Evolutionary conservation across 2,113 vertebrate species (phyloP).

Genomic region (Psilopogon haemacephalus): DNA sequence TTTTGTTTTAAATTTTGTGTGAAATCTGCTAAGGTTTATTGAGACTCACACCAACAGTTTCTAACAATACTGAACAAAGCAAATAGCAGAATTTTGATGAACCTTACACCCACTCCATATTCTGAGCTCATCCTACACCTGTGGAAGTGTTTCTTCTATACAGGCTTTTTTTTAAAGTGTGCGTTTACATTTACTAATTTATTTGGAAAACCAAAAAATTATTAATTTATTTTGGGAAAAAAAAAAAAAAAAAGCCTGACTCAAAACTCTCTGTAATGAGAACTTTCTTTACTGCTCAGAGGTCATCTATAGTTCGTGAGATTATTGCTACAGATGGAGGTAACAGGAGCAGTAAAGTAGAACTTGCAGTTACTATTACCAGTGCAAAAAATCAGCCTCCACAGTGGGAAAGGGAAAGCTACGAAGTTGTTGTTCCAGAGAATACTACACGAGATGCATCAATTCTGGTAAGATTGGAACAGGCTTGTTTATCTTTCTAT

Average conservation of each 20-base stretch:
- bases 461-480: slow-evolving; percentile 70
- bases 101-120: neutral
- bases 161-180: neutral
- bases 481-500: neutral
- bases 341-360: slow-evolving; percentile 82
- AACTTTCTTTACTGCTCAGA: slow-evolving; percentile 57
- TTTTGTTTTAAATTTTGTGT: neutral
- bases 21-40: neutral
- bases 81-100: neutral
- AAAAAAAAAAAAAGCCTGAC: neutral
- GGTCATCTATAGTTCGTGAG: slow-evolving; percentile 80
- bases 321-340: slow-evolving; percentile 84
- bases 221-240: neutral
- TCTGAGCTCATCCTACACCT: neutral
- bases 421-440: slow-evolving; percentile 83
- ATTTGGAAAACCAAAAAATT: neutral
- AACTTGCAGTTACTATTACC: slow-evolving; percentile 82
- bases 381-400: slow-evolving; percentile 87
- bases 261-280: neutral
- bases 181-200: neutral
- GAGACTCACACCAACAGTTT: neutral
- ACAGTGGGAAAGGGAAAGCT: slow-evolving; percentile 84
- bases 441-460: slow-evolving; percentile 80
- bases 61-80: neutral
- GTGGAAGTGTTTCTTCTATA: neutral